phyloP scores from a whole-genome alignment of 2,888 invertebrate genomes.

The Gasteruption jaculator region DNA sequence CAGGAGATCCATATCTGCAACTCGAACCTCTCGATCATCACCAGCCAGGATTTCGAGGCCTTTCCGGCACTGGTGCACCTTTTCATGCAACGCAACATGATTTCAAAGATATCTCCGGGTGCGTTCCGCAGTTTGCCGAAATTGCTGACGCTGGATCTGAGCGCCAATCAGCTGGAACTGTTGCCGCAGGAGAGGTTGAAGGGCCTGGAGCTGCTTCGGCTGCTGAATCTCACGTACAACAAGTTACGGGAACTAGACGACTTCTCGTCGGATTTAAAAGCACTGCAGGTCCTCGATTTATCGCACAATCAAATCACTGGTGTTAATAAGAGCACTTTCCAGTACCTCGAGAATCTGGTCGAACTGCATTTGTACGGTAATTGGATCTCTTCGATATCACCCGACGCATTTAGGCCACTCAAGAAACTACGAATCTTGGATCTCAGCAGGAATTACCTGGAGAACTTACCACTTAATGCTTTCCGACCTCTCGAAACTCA shows the following conservation, averaged over 20 bases:
- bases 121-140: constrained; percentile 76
- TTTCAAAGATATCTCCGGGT: constrained; percentile 76
- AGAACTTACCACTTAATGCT: constrained; percentile 73
- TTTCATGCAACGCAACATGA: constrained; percentile 68
- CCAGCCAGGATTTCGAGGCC: constrained; percentile 80
- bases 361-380: constrained; percentile 79
- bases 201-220: constrained; percentile 68
- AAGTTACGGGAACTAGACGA: constrained; percentile 76
- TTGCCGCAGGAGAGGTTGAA: constrained; percentile 80
- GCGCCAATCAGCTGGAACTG: constrained; percentile 76
- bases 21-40: constrained; percentile 78
- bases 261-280: constrained; percentile 72
- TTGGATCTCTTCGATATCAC: constrained; percentile 73
- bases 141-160: constrained; percentile 74
- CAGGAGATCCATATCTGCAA: constrained; percentile 75
- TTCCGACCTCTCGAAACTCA: constrained; percentile 77
- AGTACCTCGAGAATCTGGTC: constrained; percentile 69
- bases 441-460: constrained; percentile 78
- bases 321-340: constrained; percentile 72
- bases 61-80: constrained; percentile 75
- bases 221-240: constrained; percentile 81
- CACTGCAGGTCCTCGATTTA: constrained; percentile 74
- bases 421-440: constrained; percentile 74
- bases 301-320: constrained; percentile 79
- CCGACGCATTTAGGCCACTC: constrained; percentile 72